Base-by-base conservation (phyloP, 2,888 invertebrate species). In the Melieria omissa region DNA sequence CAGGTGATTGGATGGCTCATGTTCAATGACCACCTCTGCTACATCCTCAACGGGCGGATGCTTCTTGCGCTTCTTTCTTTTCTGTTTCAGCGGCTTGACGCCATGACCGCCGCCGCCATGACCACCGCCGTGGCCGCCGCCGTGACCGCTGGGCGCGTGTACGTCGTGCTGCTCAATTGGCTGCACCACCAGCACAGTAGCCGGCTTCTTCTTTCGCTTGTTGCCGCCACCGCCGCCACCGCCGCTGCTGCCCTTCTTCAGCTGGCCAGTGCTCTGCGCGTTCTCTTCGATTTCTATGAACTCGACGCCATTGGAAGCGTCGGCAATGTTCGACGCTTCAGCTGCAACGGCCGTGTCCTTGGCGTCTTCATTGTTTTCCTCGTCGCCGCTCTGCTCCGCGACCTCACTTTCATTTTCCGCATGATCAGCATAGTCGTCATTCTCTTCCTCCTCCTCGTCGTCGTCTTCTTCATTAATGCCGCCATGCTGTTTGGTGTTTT, bases 131-230 rank as follows among this genome's bases (percentile, higher is more conserved):
- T 78, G 74, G 5, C 74, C 75, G 67, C 76, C 74, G 16, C 73
- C 75, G 8, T 61, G 80, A 29, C 29, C 29, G 29, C 29, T 29
- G 29, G 29, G 29, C 29, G 29, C 29, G 2, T 29, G 29, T 3
- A 29, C 29, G 76, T 74, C 71, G 65, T 73, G 70, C 54, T 75
- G 70, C n/a, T 73, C 74, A 9, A 81, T 79, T 8, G 78, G 77
- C 72, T 86, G 84, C 58, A 86, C 76, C 44, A 86, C 78, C 62
- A 86, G 77, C 69, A 86, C 71, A 45, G 86, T 85, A 29, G 86
- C 79, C 12, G 83, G 83, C 16, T 83, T 76, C 42, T 79, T 80
- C 66, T 78, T 73, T 64, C 73, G 77, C 73, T 74, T 82, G 29
- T 76, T 81, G 8, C 80, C 80, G 55, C 80, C 80, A 70, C 80